These are phyloP conservation scores for Chrysina gloriosa DNA, from an alignment of 2,888 invertebrate species.

Conservation along the genomic window DNA sequence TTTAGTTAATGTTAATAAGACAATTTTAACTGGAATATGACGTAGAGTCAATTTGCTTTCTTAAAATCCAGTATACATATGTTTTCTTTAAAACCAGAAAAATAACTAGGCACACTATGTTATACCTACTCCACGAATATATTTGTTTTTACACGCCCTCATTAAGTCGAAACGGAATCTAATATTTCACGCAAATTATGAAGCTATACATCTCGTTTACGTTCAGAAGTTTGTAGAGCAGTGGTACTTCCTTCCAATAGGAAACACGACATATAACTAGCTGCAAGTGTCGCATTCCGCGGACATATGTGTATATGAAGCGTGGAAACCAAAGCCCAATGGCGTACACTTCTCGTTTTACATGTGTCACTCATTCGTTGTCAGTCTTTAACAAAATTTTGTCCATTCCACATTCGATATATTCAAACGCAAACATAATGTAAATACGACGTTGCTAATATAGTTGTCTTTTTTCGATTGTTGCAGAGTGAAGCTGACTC, in stretches of 20 bases:
- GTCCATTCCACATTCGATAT: constrained; percentile 30
- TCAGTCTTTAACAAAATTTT: constrained; percentile 48
- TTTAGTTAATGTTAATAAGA: too few species aligned
- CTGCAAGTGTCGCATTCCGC: constrained; percentile 62
- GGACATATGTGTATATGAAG: constrained; percentile 63
- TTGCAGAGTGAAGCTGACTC: constrained; percentile 43
- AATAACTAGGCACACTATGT: too few species aligned
- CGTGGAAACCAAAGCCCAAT: constrained; percentile 62
- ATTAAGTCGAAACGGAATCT: constrained; percentile 28
- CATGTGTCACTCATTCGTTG: constrained; percentile 65
- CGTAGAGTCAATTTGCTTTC: too few species aligned
- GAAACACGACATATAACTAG: constrained; percentile 58
- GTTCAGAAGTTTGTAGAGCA: not conserved
- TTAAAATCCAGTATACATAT: too few species aligned
- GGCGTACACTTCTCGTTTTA: constrained; percentile 62
- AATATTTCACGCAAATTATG: constrained; percentile 36
- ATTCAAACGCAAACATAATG: not conserved
- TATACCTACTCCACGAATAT: not conserved
- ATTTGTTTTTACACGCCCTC: constrained; percentile 19
- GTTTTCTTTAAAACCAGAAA: too few species aligned
- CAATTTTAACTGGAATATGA: too few species aligned
- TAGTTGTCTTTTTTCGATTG: constrained; percentile 22
- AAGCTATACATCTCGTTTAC: constrained; percentile 18
- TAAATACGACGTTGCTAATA: constrained; percentile 14
- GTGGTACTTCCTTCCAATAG: constrained; percentile 46